Evolutionary conservation across 2,888 invertebrate species (phyloP).

Genomic region (Protodeltote pygarga): DNA sequence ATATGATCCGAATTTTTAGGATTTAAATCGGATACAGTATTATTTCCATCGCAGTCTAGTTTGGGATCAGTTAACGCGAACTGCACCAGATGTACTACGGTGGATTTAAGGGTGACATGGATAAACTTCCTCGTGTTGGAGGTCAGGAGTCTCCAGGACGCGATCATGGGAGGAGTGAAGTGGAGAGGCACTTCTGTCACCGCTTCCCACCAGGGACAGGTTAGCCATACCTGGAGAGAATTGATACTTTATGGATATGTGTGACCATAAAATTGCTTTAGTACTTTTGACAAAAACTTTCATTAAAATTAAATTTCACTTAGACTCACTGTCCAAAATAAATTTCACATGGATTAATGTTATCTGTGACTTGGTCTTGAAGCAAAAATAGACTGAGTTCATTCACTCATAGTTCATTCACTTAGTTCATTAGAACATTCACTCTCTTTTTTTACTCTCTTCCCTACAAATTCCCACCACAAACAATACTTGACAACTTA

Average conservation of each 20-base stretch:
- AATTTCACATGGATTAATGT: neutral
- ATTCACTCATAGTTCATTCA: too few species aligned
- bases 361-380: neutral
- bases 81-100: slow-evolving; percentile 86
- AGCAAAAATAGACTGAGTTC: neutral
- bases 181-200: slow-evolving; percentile 91
- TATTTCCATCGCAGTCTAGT: slow-evolving; percentile 87
- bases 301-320: neutral
- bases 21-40: slow-evolving; percentile 89
- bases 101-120: slow-evolving; percentile 91
- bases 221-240: slow-evolving; percentile 88
- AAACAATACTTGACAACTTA: slow-evolving; percentile 60
- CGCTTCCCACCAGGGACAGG: slow-evolving; percentile 92
- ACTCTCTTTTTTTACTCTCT: too few species aligned
- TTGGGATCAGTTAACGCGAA: slow-evolving; percentile 80
- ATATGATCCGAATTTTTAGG: slow-evolving; percentile 87
- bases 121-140: slow-evolving; percentile 94
- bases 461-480: too few species aligned
- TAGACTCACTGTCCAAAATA: neutral
- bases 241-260: too few species aligned
- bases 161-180: slow-evolving; percentile 94
- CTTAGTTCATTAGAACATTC: too few species aligned
- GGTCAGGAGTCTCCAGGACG: slow-evolving; percentile 94
- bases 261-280: too few species aligned
- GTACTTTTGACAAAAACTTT: too few species aligned